Evolutionary conservation across 2,797 vertebrate genomes (phyloP).

Genomic region (Poecilia wingei): DNA sequence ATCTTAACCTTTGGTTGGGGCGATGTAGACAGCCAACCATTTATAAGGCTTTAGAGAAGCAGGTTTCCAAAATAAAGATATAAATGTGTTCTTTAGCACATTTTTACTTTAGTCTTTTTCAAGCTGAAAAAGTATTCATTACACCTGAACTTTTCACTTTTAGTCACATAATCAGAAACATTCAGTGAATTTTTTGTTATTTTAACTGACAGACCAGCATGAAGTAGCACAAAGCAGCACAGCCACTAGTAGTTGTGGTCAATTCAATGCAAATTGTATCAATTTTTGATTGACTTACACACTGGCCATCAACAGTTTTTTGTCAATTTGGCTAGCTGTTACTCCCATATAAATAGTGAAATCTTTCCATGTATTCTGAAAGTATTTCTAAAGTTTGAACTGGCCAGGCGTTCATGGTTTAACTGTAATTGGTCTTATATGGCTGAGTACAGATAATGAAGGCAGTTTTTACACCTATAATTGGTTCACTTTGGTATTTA

Average conservation of each 20-base stretch:
- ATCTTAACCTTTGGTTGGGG: slow-evolving; percentile 6
- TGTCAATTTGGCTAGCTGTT: not conserved
- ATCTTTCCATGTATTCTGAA: not conserved
- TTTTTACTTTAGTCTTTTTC: not conserved
- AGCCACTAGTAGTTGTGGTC: too few relatives aligned
- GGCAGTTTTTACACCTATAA: not conserved
- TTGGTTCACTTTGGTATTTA: not conserved
- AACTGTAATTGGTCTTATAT: not conserved
- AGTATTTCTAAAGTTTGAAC: not conserved
- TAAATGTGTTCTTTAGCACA: not conserved
- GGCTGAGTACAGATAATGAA: not conserved
- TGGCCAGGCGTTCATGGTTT: not conserved
- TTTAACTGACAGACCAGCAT: not conserved
- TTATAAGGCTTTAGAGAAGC: not conserved
- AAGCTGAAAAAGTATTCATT: not conserved
- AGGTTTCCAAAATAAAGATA: not conserved
- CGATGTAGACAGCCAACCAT: not conserved
- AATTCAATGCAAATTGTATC: not conserved
- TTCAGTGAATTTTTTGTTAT: not conserved
- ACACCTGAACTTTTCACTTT: not conserved
- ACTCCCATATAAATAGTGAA: not conserved
- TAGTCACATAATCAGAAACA: not conserved
- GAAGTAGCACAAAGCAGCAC: not conserved
- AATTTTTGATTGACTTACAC: not conserved
- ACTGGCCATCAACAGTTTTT: not conserved